phyloP scores from a whole-genome alignment of 2,888 invertebrate species.

The Chydorus sphaericus region DNA sequence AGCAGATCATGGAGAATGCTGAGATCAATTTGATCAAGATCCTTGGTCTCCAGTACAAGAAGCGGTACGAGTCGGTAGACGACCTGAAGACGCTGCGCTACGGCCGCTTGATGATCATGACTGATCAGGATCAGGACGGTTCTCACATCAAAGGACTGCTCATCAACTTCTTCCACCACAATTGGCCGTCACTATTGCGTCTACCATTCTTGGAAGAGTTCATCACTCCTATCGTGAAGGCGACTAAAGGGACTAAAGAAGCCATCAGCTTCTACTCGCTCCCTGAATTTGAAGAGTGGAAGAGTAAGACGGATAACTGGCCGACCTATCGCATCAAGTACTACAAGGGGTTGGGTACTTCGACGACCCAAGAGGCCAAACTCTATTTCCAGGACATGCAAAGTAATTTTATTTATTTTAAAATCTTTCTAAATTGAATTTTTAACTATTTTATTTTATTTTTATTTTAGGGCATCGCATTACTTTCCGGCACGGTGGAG shows the following conservation, averaged over 20 bases:
- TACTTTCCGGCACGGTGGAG: conserved; percentile 68
- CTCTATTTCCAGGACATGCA: conserved; percentile 96
- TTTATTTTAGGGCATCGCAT: too few species aligned
- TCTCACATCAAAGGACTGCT: conserved; percentile 97
- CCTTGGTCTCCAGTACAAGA: conserved; percentile 87
- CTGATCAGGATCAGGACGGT: conserved; percentile 99
- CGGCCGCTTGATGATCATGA: conserved; percentile 98
- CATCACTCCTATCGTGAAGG: conserved; percentile 98
- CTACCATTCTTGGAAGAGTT: conserved; percentile 93
- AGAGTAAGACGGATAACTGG: conserved; percentile 70
- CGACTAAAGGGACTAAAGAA: conserved; percentile 53
- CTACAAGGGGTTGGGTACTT: conserved; percentile 99
- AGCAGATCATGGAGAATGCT: conserved; percentile 87
- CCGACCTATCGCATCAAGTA: conserved; percentile 90
- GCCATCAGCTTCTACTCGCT: conserved; percentile 83
- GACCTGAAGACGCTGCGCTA: conserved; percentile 83
- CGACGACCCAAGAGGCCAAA: conserved; percentile 93
- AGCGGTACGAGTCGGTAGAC: conserved; percentile 69
- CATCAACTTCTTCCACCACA: conserved; percentile 96
- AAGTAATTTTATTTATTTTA: too few species aligned
- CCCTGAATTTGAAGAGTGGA: conserved; percentile 98
- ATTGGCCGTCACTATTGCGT: conserved; percentile 87
- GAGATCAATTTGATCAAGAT: conserved; percentile 96
- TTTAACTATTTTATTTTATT: too few species aligned
- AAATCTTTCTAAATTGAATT: too few species aligned